Percentiles rank a stretch among this genome's conserved stretches.
phyloP scores from a whole-genome alignment of 2,888 invertebrate species.

The Serripes groenlandicus region DNA sequence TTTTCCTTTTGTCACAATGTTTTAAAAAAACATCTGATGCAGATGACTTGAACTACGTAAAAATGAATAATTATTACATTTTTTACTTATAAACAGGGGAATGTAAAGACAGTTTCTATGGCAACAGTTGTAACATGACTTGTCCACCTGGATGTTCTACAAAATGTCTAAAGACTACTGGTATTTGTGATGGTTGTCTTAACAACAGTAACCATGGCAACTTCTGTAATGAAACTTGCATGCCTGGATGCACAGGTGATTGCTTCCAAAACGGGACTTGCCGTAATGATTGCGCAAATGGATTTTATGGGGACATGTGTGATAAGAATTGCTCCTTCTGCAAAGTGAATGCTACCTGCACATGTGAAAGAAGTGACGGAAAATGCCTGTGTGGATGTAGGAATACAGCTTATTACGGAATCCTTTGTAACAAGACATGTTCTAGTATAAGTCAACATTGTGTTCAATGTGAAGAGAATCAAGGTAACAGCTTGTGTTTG shows the following conservation, averaged over 20 bases:
- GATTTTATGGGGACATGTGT: constrained; percentile 41
- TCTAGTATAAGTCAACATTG: constrained; percentile 30
- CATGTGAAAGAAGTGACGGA: constrained; percentile 47
- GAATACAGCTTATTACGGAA: constrained; percentile 38
- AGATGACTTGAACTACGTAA: too few relatives aligned
- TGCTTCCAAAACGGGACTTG: constrained; percentile 38
- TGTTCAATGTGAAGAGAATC: constrained; percentile 29
- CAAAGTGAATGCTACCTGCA: constrained; percentile 25
- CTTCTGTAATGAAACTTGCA: constrained; percentile 31
- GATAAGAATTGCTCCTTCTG: constrained; percentile 34
- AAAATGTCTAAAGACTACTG: background rate
- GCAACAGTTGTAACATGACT: constrained; percentile 13
- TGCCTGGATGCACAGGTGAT: background rate
- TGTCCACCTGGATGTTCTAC: constrained; percentile 32
- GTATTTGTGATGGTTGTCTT: constrained; percentile 20
- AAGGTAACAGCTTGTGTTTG: constrained; percentile 20
- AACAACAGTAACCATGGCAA: constrained; percentile 31
- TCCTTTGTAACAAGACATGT: constrained; percentile 47
- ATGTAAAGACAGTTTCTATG: constrained; percentile 38
- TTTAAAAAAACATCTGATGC: too few relatives aligned
- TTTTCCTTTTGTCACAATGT: background rate
- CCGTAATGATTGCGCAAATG: constrained; percentile 12
- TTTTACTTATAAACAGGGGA: background rate
- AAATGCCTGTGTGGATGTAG: constrained; percentile 44
- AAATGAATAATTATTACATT: background rate